phyloP scores from a whole-genome alignment of 2,113 vertebrate species.

The Nematolebias whitei region DNA sequence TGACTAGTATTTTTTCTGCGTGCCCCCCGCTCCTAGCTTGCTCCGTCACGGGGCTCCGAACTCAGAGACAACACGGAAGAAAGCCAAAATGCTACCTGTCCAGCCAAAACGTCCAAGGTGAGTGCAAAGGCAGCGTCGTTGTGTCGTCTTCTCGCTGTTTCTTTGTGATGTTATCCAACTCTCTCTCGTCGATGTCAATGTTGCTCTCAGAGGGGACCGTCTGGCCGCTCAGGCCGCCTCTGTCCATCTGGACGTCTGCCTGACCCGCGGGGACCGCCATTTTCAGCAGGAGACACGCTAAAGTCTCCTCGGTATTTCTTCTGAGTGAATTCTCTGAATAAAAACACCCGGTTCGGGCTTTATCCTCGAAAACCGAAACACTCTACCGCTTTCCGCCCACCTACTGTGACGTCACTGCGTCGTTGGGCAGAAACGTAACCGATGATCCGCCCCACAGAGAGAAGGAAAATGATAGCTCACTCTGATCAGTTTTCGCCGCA shows the following conservation, averaged over 20 bases:
- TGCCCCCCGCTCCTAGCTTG: not conserved
- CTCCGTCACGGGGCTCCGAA: not conserved
- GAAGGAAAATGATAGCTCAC: slow-evolving; percentile 14
- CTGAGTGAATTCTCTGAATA: not conserved
- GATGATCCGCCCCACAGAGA: slow-evolving; percentile 45
- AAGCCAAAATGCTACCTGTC: slow-evolving; percentile 69
- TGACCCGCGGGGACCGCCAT: slow-evolving; percentile 75
- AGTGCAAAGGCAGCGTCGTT: slow-evolving; percentile 77
- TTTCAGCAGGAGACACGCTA: not conserved
- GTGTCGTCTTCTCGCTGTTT: slow-evolving; percentile 70
- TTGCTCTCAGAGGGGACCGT: slow-evolving; percentile 61
- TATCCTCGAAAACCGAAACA: slow-evolving; percentile 31
- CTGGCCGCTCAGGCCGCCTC: slow-evolving; percentile 64
- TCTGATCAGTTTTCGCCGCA: slow-evolving; percentile 3
- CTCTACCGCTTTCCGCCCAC: slow-evolving; percentile 71
- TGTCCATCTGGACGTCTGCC: slow-evolving; percentile 67
- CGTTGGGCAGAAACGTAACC: slow-evolving; percentile 51
- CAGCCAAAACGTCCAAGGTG: slow-evolving; percentile 84
- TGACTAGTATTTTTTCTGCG: not conserved
- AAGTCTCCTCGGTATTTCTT: not conserved
- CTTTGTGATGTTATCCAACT: slow-evolving; percentile 81
- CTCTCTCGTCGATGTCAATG: slow-evolving; percentile 83
- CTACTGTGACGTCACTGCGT: slow-evolving; percentile 63
- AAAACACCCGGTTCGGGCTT: slow-evolving; percentile 41
- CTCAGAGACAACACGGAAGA: not conserved